These are phyloP conservation scores for Athene cunicularia DNA, from an alignment of 2,113 vertebrate species.

Conservation along the genomic window DNA sequence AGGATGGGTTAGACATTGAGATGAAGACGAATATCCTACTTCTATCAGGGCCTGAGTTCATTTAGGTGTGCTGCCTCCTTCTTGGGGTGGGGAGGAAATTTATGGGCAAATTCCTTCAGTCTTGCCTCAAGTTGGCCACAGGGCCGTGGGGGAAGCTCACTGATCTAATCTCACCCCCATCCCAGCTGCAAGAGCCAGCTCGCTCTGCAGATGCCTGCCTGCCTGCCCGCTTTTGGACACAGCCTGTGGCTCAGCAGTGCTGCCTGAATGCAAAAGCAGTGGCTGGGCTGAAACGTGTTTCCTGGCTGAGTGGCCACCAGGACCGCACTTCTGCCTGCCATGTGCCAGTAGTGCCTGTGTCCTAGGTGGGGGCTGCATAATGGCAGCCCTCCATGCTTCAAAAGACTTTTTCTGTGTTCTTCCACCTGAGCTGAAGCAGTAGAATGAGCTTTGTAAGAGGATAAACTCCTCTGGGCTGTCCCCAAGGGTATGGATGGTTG, in stretches of 20 bases:
- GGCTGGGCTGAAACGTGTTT: fast-evolving
- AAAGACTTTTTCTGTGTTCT: constrained; percentile 57
- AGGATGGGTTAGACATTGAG: neutral
- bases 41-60: neutral
- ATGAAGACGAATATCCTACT: constrained; percentile 3
- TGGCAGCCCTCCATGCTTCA: constrained; percentile 19
- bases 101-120: neutral
- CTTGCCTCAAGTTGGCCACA: neutral
- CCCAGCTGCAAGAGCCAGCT: neutral
- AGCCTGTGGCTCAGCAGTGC: neutral
- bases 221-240: neutral
- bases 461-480: constrained; percentile 29
- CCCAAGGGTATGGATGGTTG: neutral
- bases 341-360: neutral
- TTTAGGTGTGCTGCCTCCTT: neutral
- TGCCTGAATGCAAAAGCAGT: neutral
- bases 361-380: neutral
- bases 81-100: neutral
- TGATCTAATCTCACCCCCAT: neutral
- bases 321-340: fast-evolving
- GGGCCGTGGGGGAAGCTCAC: neutral
- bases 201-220: neutral
- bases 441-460: constrained; percentile 70
- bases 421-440: constrained; percentile 59
- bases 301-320: neutral